Conservation (phyloP, 2,888 invertebrate species). For the Siphlonurus alternatus region DNA sequence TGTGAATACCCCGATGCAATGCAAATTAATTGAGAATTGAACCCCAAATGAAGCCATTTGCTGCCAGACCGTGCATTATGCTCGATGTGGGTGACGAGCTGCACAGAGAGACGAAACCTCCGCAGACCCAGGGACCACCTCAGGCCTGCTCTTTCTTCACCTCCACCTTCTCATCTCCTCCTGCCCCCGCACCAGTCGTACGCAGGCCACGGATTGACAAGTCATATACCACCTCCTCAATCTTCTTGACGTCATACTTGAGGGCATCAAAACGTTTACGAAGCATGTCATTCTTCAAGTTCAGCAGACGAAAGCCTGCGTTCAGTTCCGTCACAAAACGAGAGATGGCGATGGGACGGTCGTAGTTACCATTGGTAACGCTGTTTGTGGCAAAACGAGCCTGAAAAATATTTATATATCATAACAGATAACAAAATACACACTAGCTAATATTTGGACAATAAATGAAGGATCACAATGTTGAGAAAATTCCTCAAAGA, state of each 20-base stretch:
- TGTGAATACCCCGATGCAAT: too few relatives aligned
- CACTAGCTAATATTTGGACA: too few relatives aligned
- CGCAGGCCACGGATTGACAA: constrained; percentile 63
- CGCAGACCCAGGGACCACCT: not conserved
- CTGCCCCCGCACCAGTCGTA: constrained; percentile 18
- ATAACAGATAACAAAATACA: not conserved
- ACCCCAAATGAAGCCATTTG: too few relatives aligned
- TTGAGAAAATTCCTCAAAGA: not conserved
- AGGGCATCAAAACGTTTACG: constrained; percentile 74
- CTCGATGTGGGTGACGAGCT: too few relatives aligned
- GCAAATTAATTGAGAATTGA: too few relatives aligned
- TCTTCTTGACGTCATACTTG: constrained; percentile 86
- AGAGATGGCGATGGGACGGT: constrained; percentile 64
- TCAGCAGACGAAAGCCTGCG: constrained; percentile 75
- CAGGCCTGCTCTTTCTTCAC: not conserved
- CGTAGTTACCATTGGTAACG: constrained; percentile 69
- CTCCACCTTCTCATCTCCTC: not conserved
- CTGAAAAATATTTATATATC: constrained; percentile 25
- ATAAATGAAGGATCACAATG: too few relatives aligned
- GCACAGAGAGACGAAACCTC: too few relatives aligned
- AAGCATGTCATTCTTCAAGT: constrained; percentile 76
- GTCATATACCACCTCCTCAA: constrained; percentile 83
- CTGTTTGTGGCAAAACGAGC: constrained; percentile 68
- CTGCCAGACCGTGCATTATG: too few relatives aligned
- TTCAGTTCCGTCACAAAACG: constrained; percentile 73